Conservation (phyloP, 2,888 invertebrate species). For the Drosophila ezoana region DNA sequence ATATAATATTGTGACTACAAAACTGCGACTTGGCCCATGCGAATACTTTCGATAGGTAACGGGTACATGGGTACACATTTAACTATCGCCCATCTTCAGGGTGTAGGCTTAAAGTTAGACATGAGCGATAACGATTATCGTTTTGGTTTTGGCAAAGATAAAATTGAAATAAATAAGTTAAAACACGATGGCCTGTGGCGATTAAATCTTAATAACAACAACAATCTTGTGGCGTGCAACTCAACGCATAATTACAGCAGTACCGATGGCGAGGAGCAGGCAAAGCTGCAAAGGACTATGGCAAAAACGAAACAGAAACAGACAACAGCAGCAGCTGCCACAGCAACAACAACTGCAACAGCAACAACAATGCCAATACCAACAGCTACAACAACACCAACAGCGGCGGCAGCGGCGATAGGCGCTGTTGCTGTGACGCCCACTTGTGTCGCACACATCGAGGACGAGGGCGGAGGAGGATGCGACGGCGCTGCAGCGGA, state of each 20-base stretch:
- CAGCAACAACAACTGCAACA: slow-evolving; percentile 20
- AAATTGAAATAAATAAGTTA: slow-evolving; percentile 69
- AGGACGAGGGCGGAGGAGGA: slow-evolving; percentile 63
- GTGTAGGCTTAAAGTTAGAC: slow-evolving; percentile 55
- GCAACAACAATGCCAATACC: slow-evolving; percentile 25
- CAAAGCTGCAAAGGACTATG: slow-evolving; percentile 53
- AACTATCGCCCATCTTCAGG: slow-evolving; percentile 31
- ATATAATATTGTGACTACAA: not conserved
- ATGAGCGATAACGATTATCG: slow-evolving; percentile 62
- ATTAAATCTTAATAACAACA: slow-evolving; percentile 65
- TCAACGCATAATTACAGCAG: slow-evolving; percentile 42
- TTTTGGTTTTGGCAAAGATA: slow-evolving; percentile 58
- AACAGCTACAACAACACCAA: slow-evolving; percentile 21
- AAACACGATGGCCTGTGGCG: slow-evolving; percentile 64
- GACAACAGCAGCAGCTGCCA: slow-evolving; percentile 53
- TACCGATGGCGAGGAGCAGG: slow-evolving; percentile 55
- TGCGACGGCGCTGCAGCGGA: slow-evolving; percentile 35
- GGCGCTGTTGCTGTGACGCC: slow-evolving; percentile 55
- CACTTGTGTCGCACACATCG: slow-evolving; percentile 58
- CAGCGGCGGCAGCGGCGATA: slow-evolving; percentile 12
- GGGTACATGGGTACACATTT: slow-evolving; percentile 8
- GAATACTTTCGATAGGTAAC: slow-evolving; percentile 3
- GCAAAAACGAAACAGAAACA: slow-evolving; percentile 69
- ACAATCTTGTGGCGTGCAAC: slow-evolving; percentile 58
- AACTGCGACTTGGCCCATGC: slow-evolving; percentile 4